Evolutionary conservation across 1,140 invertebrate species (phyloP).

Genomic region (Dreissena polymorpha): DNA sequence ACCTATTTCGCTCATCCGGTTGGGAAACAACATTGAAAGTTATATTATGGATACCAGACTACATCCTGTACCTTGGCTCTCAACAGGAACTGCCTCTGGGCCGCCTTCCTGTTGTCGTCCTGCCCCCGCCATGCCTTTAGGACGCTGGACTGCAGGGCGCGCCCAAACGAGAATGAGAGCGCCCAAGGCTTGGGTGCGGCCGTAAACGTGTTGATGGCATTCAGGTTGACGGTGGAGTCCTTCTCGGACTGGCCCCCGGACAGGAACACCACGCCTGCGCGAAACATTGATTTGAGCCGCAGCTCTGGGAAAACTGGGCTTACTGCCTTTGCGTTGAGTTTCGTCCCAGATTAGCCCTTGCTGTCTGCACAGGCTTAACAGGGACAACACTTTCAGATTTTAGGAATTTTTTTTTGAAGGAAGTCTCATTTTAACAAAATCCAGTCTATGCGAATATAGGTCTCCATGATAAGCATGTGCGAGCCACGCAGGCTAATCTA

Average conservation of each 20-base stretch:
- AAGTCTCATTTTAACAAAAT: too few species aligned
- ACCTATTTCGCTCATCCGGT: neutral
- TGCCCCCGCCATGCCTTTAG: slow-evolving; percentile 96
- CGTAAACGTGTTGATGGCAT: slow-evolving; percentile 95
- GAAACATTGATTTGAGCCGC: too few species aligned
- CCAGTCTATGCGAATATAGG: too few species aligned
- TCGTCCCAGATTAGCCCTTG: too few species aligned
- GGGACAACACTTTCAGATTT: too few species aligned
- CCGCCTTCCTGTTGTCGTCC: slow-evolving; percentile 89
- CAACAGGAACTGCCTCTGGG: slow-evolving; percentile 93
- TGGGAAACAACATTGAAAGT: too few species aligned
- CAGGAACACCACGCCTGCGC: slow-evolving; percentile 92
- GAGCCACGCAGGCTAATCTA: too few species aligned
- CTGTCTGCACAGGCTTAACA: too few species aligned
- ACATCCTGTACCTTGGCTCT: slow-evolving; percentile 86
- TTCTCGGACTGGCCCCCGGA: slow-evolving; percentile 98
- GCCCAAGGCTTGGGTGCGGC: slow-evolving; percentile 92
- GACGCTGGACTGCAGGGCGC: slow-evolving; percentile 92
- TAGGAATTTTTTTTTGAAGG: too few species aligned
- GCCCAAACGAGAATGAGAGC: slow-evolving; percentile 97
- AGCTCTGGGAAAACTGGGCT: too few species aligned
- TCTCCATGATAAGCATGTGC: too few species aligned
- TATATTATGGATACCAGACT: neutral
- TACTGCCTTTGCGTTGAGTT: too few species aligned
- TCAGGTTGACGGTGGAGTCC: slow-evolving; percentile 95